Evolutionary conservation across 2,113 vertebrate species (phyloP).

Genomic region (Xyliphius kryptos): DNA sequence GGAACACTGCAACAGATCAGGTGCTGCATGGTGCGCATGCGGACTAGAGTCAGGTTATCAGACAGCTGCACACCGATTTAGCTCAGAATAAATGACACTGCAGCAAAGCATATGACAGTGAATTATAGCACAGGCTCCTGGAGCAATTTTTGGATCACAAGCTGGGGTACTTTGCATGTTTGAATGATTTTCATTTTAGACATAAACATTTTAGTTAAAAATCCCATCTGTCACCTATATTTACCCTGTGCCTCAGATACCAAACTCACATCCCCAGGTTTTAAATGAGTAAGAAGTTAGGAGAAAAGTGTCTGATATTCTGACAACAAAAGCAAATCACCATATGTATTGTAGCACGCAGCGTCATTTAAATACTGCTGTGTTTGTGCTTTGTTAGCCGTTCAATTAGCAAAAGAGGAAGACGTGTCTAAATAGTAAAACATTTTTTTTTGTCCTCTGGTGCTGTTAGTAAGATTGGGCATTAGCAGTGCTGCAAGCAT

Average conservation of each 20-base stretch:
- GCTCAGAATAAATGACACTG: conserved; percentile 40
- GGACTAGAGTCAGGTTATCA: conserved; percentile 66
- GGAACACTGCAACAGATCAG: conserved; percentile 68
- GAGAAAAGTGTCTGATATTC: too few species aligned
- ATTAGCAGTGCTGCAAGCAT: conserved; percentile 69
- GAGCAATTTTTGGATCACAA: conserved; percentile 4
- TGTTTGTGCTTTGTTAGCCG: conserved; percentile 53
- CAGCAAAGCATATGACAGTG: conserved; percentile 23
- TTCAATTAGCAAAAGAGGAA: conserved; percentile 58
- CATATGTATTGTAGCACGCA: conserved; percentile 11
- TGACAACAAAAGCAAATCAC: not conserved
- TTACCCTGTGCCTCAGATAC: not conserved
- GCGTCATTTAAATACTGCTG: conserved; percentile 31
- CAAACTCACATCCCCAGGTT: too few species aligned
- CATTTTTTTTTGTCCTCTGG: conserved; percentile 52
- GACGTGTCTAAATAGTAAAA: conserved; percentile 63
- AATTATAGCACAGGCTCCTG: conserved; percentile 15
- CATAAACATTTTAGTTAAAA: conserved; percentile 14
- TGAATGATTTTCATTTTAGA: conserved; percentile 21
- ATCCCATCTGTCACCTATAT: not conserved
- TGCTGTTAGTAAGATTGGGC: conserved; percentile 59
- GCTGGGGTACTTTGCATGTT: conserved; percentile 7
- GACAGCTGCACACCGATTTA: conserved; percentile 43
- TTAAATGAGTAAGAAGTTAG: too few species aligned
- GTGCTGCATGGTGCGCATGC: conserved; percentile 64